Percentiles rank a stretch among this genome's conserved stretches.
These are phyloP conservation scores for Zootermopsis nevadensis DNA, from an alignment of 2,888 invertebrate species.

Conservation along the genomic window DNA sequence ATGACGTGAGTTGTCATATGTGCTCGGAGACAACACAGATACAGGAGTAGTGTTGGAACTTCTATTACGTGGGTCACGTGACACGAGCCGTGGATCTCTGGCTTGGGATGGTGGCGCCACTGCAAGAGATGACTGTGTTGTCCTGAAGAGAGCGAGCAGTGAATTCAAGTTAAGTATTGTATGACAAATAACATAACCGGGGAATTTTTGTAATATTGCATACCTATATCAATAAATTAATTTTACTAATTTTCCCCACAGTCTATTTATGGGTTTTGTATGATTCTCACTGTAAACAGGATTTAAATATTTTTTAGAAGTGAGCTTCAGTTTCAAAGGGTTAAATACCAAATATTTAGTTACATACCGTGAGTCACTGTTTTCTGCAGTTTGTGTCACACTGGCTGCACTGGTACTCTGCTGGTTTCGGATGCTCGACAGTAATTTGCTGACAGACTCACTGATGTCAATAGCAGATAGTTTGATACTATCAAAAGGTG, in stretches of 20 bases:
- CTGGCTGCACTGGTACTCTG: neutral
- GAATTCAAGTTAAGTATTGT: neutral
- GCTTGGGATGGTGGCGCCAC: neutral
- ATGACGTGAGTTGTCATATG: neutral
- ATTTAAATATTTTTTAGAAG: no score
- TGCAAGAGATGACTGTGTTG: neutral
- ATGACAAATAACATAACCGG: no score
- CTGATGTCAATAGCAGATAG: slow-evolving; percentile 80
- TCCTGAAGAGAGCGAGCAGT: neutral
- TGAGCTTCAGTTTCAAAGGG: no score
- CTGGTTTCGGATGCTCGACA: slow-evolving; percentile 58
- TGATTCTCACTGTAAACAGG: no score
- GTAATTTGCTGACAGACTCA: slow-evolving; percentile 76
- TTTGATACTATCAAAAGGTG: slow-evolving; percentile 41
- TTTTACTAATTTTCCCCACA: no score
- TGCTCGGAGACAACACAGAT: neutral
- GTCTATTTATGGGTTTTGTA: no score
- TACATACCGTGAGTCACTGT: neutral
- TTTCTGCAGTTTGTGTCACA: neutral
- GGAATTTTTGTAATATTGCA: no score
- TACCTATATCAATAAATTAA: no score
- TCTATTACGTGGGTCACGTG: slow-evolving; percentile 50
- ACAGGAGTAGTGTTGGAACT: neutral
- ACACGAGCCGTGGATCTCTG: slow-evolving; percentile 50
- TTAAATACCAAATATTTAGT: no score